Percentiles rank a stretch among this genome's conserved stretches.
phyloP scores from a whole-genome alignment of 2,797 vertebrate genomes.

The Aplochiton taeniatus region DNA sequence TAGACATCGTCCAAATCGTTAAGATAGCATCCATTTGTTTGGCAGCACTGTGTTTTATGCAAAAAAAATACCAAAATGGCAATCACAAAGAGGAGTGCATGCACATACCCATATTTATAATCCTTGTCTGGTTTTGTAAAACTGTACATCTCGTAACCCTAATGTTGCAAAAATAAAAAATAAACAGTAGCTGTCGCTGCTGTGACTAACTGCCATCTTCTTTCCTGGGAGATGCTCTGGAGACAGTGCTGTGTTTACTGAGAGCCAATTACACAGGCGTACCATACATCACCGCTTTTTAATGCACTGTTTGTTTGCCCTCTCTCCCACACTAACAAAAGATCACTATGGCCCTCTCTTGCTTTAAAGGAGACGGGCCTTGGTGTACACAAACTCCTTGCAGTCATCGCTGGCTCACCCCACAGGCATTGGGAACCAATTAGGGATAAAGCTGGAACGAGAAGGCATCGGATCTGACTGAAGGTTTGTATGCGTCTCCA shows the following conservation, averaged over 20 bases:
- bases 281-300: constrained; percentile 36
- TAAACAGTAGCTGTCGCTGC: too few species aligned
- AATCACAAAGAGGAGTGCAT: too few species aligned
- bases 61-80: too few species aligned
- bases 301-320: constrained; percentile 43
- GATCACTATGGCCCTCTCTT: constrained; percentile 10
- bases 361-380: constrained; percentile 5
- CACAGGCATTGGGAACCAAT: constrained; percentile 63
- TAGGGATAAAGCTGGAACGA: constrained; percentile 32
- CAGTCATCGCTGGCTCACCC: constrained; percentile 48
- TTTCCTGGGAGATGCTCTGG: constrained; percentile 19
- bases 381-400: constrained; percentile 43
- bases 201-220: constrained; percentile 30
- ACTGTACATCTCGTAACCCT: too few species aligned
- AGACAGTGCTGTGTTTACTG: constrained; percentile 34
- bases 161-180: too few species aligned
- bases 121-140: too few species aligned
- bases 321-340: constrained; percentile 29
- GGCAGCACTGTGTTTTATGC: too few species aligned
- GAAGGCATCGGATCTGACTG: constrained; percentile 33
- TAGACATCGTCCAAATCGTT: too few species aligned
- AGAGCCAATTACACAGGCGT: constrained; percentile 41
- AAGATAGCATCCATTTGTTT: too few species aligned
- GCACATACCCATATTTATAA: too few species aligned
- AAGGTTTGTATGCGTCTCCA: constrained; percentile 51